Conservation (phyloP, 2,888 invertebrate genomes). For the Spisula solida region DNA sequence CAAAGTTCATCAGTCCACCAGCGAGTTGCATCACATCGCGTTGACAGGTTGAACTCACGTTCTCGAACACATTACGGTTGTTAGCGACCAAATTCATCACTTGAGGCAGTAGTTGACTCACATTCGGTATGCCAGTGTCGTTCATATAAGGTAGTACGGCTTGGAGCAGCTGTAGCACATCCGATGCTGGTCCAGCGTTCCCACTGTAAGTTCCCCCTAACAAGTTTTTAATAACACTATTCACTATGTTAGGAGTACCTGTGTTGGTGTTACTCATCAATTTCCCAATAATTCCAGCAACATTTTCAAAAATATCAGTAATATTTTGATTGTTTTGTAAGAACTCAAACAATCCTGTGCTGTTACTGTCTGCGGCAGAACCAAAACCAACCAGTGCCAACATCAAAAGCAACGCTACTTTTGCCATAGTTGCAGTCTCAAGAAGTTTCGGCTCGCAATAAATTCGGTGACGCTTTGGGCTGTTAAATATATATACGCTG, state of each 20-base stretch:
- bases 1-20: not conserved
- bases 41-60: slow-evolving; percentile 6
- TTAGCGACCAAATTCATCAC: not conserved
- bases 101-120: not conserved
- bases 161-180: not conserved
- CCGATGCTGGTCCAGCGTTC: not conserved
- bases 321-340: slow-evolving; percentile 7
- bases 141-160: not conserved
- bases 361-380: not conserved
- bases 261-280: not conserved
- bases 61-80: not conserved
- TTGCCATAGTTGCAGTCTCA: not conserved
- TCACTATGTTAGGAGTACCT: not conserved
- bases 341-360: not conserved
- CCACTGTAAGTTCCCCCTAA: not conserved
- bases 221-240: not conserved
- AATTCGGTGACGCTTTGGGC: not conserved
- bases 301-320: not conserved
- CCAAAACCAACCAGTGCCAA: not conserved
- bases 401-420: not conserved
- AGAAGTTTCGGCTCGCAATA: too few species aligned
- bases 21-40: not conserved
- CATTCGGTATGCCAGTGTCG: not conserved
- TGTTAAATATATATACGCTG: not conserved
- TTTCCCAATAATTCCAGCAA: not conserved